Evolutionary conservation across 2,888 invertebrate genomes (phyloP).

Genomic region (Belgica antarctica): DNA sequence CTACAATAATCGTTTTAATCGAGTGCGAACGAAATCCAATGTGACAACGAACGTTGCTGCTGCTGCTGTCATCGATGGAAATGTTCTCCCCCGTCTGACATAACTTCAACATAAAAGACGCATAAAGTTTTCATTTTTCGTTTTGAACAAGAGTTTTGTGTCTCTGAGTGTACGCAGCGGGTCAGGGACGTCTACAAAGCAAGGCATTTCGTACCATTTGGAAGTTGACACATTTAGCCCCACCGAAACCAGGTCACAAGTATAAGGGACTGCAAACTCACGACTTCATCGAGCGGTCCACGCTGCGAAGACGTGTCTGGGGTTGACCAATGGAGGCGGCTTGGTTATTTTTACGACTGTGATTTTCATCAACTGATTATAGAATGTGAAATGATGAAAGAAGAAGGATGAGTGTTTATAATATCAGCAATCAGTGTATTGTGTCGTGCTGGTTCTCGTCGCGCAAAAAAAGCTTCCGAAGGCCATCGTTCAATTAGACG

Average conservation of each 20-base stretch:
- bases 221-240: too few species aligned
- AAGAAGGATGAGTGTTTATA: neutral
- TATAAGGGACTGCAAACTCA: too few species aligned
- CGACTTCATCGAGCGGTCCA: neutral
- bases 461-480: neutral
- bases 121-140: neutral
- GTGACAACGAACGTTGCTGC: neutral
- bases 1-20: neutral
- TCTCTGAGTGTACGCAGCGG: too few species aligned
- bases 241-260: too few species aligned
- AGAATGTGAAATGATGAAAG: too few species aligned
- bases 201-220: too few species aligned
- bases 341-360: constrained; percentile 7
- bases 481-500: constrained; percentile 13
- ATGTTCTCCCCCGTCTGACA: constrained; percentile 1
- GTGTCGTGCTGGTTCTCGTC: neutral
- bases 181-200: too few species aligned
- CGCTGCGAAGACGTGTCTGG: too few species aligned
- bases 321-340: neutral
- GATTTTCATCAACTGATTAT: constrained; percentile 20
- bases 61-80: neutral
- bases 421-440: neutral
- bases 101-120: neutral
- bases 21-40: neutral
- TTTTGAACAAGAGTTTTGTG: neutral